phyloP scores from a whole-genome alignment of 1,140 invertebrate species.

The Kradibia gibbosae region DNA sequence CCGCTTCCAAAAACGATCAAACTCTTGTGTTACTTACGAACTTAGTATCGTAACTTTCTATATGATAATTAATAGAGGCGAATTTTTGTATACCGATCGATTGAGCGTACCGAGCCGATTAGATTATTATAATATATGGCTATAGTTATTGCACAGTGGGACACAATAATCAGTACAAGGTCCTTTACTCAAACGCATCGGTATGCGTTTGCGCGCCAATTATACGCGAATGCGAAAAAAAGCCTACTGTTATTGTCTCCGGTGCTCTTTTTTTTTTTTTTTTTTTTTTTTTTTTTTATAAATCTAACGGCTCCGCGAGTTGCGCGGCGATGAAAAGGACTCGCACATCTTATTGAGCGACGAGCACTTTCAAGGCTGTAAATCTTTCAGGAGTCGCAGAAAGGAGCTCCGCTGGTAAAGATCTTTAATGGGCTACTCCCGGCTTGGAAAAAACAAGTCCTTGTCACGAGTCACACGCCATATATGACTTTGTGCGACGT shows the following conservation, averaged over 20 bases:
- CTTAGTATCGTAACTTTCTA: neutral
- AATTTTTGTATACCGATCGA: neutral
- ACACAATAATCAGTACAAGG: slow-evolving; percentile 16
- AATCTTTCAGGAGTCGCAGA: slow-evolving; percentile 5
- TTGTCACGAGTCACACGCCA: neutral
- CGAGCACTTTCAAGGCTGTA: slow-evolving; percentile 28
- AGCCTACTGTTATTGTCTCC: too few species aligned
- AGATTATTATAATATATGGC: neutral
- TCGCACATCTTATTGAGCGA: neutral
- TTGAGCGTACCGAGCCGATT: neutral
- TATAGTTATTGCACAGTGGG: neutral
- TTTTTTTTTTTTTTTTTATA: neutral
- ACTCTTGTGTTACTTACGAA: slow-evolving; percentile 2
- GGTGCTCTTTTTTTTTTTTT: neutral
- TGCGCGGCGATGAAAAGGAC: neutral
- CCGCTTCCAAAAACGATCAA: neutral
- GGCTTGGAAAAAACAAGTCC: slow-evolving; percentile 19
- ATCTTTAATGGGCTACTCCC: slow-evolving; percentile 22
- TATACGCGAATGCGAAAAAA: too few species aligned
- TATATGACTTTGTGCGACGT: slow-evolving; percentile 23
- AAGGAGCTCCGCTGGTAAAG: neutral
- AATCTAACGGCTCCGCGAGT: neutral
- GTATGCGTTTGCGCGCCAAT: too few species aligned
- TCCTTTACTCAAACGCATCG: neutral
- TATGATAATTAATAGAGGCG: neutral